Percentiles rank a stretch among this genome's conserved stretches.
These are phyloP conservation scores for Hydropsyche tenuis DNA, from an alignment of 1,140 invertebrate species.

Conservation along the genomic window DNA sequence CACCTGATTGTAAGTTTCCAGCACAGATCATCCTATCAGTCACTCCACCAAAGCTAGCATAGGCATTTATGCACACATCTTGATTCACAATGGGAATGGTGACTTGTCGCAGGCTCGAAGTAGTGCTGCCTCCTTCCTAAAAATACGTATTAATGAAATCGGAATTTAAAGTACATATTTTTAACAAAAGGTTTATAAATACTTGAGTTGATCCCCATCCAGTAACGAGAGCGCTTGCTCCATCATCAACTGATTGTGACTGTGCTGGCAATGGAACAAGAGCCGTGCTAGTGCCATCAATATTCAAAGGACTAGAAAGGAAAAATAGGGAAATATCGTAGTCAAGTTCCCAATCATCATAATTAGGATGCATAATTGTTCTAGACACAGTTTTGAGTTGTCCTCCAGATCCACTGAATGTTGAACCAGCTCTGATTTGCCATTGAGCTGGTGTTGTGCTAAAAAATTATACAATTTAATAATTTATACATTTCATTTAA, in stretches of 20 bases:
- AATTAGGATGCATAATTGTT: constrained; percentile 14
- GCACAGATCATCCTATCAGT: constrained; percentile 74
- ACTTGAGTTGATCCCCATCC: constrained; percentile 32
- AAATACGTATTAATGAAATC: background rate
- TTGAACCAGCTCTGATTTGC: constrained; percentile 38
- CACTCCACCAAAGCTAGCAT: constrained; percentile 53
- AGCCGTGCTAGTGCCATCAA: background rate
- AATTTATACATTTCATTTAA: background rate
- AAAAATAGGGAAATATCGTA: constrained; percentile 36
- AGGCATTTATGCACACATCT: constrained; percentile 51
- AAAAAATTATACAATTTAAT: background rate
- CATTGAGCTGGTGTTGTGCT: background rate
- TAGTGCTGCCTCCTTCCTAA: background rate
- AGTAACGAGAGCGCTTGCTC: constrained; percentile 5
- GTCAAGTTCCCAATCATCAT: constrained; percentile 15
- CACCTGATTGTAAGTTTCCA: constrained; percentile 55
- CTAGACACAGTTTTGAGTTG: constrained; percentile 20
- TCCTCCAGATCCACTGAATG: constrained; percentile 21
- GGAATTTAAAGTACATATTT: background rate
- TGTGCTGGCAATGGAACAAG: background rate
- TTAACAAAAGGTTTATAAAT: background rate
- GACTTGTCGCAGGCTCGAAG: background rate
- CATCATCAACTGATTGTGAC: background rate
- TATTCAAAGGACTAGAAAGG: constrained; percentile 1
- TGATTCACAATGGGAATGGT: constrained; percentile 40